Evolutionary conservation across 2,113 vertebrate species (phyloP).

Genomic region (Chaetops frenatus): DNA sequence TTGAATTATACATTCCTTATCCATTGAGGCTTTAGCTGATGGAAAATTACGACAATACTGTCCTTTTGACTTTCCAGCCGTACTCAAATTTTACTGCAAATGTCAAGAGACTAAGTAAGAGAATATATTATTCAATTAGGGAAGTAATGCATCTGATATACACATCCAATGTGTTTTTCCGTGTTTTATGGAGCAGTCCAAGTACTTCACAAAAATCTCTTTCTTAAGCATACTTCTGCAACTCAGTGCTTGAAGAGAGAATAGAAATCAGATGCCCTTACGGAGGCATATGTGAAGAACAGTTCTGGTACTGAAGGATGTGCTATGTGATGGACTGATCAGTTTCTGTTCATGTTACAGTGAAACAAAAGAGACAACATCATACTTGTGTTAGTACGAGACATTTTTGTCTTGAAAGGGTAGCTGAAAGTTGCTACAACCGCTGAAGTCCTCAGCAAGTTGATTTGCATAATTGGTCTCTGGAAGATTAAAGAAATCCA

Average conservation of each 20-base stretch:
- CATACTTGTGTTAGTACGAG: neutral
- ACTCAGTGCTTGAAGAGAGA: neutral
- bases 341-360: neutral
- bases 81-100: neutral
- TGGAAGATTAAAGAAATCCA: neutral
- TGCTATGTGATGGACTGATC: neutral
- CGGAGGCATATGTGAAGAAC: neutral
- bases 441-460: fast-evolving
- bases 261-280: neutral
- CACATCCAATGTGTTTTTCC: neutral
- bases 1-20: neutral
- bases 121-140: neutral
- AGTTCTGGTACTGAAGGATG: neutral
- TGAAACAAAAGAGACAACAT: neutral
- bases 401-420: neutral
- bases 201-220: neutral
- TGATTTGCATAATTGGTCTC: neutral
- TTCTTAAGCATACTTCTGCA: neutral
- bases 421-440: neutral
- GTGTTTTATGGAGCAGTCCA: neutral
- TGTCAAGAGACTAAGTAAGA: neutral
- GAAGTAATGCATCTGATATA: neutral
- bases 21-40: neutral
- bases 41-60: neutral
- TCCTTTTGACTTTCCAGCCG: neutral